Evolutionary conservation across 2,113 vertebrate genomes (phyloP), one percentile per base, ranked within the genome.

Genomic region (Hippotragus niger): DNA sequence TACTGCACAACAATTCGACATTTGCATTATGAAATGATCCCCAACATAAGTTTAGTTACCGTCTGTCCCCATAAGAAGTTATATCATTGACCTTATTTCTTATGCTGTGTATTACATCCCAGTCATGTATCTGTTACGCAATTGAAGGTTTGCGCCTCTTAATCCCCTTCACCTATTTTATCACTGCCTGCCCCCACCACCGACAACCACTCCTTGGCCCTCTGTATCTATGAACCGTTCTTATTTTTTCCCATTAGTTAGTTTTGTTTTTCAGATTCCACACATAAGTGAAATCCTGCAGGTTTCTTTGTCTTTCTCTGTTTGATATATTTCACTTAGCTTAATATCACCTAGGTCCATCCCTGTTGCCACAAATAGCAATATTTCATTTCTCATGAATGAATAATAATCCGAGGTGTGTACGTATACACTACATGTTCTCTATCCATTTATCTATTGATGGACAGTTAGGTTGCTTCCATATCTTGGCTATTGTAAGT

Each of bases 161-260:
- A n/a, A n/a, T 25, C 11, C 47, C 3, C 80, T 82, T n/a, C 33
- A 14, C 19, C 80, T 25, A 6, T 13, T 7, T 14, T 12, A 82
- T n/a, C 80, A 0, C 12, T 12, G 47, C 11, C 19, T 4, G 3
- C 40, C 50, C n/a, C 17, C 31, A 0, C 47, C 47, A 33, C 10
- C 13, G 50, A 33, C 31, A 82, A 7, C 2, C 19, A 4, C 0
- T 3, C 47, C 19, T n/a, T 53, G 19, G 11, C 19, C 31, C 80
- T 53, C 50, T 53, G 6, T 25, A 14, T 8, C 80, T 53, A n/a
- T 23, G 80, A 14, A 21, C 23, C 31, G 19, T n/a, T 52, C 50
- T 82, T 53, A 11, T n/a, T 23, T 82, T 23, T 52, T 7, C 40
- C 21, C 23, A 74, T 53, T n/a, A 23, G 80, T 52, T 53, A 21